These are phyloP conservation scores for Drosophila sp. DNA, from an alignment of 1,140 invertebrate genomes.

Conservation along the genomic window DNA sequence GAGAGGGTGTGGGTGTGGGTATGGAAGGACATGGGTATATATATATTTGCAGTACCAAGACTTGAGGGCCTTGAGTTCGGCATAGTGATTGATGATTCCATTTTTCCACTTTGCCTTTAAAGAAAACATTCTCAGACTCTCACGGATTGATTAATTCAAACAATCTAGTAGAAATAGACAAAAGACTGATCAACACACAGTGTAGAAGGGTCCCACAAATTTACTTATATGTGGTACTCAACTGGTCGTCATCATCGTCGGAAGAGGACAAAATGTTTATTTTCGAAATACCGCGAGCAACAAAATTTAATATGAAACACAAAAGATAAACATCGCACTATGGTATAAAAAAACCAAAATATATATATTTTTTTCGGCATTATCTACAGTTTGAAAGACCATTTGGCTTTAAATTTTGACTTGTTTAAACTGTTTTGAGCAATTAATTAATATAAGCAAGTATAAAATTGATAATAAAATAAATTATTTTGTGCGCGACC, in stretches of 20 bases:
- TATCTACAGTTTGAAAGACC: no score
- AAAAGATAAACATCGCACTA: constrained; percentile 39
- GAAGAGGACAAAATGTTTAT: constrained; percentile 37
- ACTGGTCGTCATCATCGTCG: constrained; percentile 24
- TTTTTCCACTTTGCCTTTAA: neutral
- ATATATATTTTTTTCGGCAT: no score
- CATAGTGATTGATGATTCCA: constrained; percentile 3
- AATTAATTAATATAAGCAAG: no score
- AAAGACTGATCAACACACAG: no score
- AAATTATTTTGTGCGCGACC: no score
- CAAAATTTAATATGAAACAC: constrained; percentile 68
- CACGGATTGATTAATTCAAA: neutral
- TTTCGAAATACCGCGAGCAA: constrained; percentile 58
- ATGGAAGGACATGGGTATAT: neutral
- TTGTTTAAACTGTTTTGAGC: no score
- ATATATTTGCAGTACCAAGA: neutral
- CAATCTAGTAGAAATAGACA: no score
- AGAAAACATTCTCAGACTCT: neutral
- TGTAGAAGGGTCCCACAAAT: no score
- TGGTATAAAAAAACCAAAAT: no score
- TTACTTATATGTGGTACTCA: constrained; percentile 1
- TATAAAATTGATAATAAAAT: no score
- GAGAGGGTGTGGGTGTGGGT: neutral
- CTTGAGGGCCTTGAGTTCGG: neutral
- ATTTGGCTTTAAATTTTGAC: no score